Base-by-base conservation (phyloP, 2,113 vertebrate species). In the Channa argus region DNA sequence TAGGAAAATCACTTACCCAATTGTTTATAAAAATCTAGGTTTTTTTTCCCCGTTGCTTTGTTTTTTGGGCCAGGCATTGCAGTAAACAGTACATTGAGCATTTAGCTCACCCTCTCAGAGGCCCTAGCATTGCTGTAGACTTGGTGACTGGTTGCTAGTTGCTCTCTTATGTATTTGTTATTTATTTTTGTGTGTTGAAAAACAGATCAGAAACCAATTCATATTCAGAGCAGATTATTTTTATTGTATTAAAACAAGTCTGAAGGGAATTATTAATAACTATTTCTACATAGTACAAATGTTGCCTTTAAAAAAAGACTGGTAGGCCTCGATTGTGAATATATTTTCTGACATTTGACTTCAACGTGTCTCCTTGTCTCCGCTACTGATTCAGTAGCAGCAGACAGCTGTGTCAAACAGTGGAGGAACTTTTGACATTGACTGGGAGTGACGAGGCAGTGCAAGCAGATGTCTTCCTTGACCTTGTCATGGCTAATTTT, bases 401-500 rank as follows among this genome's bases (percentile, higher is more conserved):
- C 73, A 81, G 88, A 86, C 86, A 85, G 79, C 87, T 79, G 87
- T 86, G 88, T 86, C 90, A 89, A 82, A 81, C 80, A 80, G 72
- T 14, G 74, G 55, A 78, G 69, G 79, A 85, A 88, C 84, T 83
- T 86, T 86, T 92, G 90, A 91, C 91, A 88, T 82, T 89, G 85
- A 91, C 90, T 79, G 56, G 74, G 85, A 90, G 88, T 84, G 92
- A 92, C 83, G 86, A 84, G 86, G 90, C 86, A 81, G 84, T 36
- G 82, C 80, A 34, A 86, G 86, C 89, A 89, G 89, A 92, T 89
- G 88, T 90, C 89, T 89, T 85, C 80, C 86, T 92, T 87, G 89
- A 91, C 87, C 90, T 90, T 86, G 73, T 88, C 86, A 55, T 47
- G 63, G 83, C 86, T 93, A 92, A 93, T 93, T 92, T 92, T 91